Percentiles rank a stretch among this genome's conserved stretches.
Evolutionary conservation across 2,797 vertebrate genomes (phyloP).

Genomic region (Odontamblyopus rebecca): DNA sequence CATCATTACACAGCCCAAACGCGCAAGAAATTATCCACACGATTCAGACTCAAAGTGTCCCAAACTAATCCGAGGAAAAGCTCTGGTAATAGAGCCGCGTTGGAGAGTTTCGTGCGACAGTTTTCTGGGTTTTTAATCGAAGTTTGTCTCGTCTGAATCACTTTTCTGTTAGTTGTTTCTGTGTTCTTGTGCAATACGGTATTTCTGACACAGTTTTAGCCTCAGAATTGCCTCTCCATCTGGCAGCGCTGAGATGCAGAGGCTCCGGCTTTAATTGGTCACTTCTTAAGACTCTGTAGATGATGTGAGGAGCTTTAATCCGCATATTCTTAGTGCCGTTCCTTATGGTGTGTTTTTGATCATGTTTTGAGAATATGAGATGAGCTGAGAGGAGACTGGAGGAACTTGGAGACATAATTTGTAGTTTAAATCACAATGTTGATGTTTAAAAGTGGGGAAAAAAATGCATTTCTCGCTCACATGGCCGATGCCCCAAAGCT

Average conservation of each 20-base stretch:
- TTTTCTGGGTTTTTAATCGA: conserved; percentile 72
- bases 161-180: conserved; percentile 57
- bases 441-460: too few relatives aligned
- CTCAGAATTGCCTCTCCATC: conserved; percentile 69
- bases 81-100: conserved; percentile 71
- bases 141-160: conserved; percentile 75
- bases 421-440: too few relatives aligned
- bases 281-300: conserved; percentile 52
- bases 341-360: conserved; percentile 40
- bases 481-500: too few relatives aligned
- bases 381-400: neutral
- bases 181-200: too few relatives aligned
- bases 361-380: too few relatives aligned
- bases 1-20: conserved; percentile 68
- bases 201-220: conserved; percentile 51
- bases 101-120: conserved; percentile 71
- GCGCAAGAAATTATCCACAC: conserved; percentile 74
- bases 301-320: conserved; percentile 60
- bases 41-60: conserved; percentile 69
- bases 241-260: conserved; percentile 67
- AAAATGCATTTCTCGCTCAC: too few relatives aligned
- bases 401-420: too few relatives aligned
- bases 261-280: conserved; percentile 79
- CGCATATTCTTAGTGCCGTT: conserved; percentile 62
- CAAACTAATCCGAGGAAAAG: conserved; percentile 74